Evolutionary conservation across 2,888 invertebrate genomes (phyloP), one percentile per base, ranked within the genome.

Genomic region (Platycheirus albimanus): DNA sequence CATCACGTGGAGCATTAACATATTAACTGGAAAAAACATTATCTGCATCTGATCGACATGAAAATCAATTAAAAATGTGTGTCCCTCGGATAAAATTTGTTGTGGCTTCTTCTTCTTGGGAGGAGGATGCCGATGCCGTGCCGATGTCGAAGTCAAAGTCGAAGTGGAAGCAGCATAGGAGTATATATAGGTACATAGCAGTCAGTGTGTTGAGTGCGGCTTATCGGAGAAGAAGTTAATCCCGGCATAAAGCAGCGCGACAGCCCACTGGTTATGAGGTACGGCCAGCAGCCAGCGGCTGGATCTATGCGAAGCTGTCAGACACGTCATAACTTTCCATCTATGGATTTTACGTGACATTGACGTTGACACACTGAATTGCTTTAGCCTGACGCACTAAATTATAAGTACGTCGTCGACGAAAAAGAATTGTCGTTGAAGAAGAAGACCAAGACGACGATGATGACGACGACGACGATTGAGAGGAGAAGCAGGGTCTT

Each of bases 291-390:
- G n/a, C n/a, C n/a, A 69, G 71, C 49, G 72, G 67, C 52, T 72
- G 83, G 63, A 8, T 69, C 66, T 63, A 69, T 77, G 71, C 63
- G 72, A 69, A 72, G 17, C 72, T 78, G 77, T 78, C 78, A 77
- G 52, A 54, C 83, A 69, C 67, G 83, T 83, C 83, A 83, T 83
- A 83, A 83, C 83, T 83, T 83, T 77, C 81, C 77, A 72, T 83
- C 77, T 56, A 77, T 83, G 72, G 72, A 52, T 69, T 77, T 77
- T 71, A 83, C 77, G 81, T 83, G 81, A 83, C 81, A 83, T 77
- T 77, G 77, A 83, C 77, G 71, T 72, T 77, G 81, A 71, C 81
- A 63, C 54, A 83, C 67, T 49, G 61, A 83, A 83, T 72, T 71
- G 63, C 51, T 72, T 72, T 63, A 38, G 63, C 51, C 15, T 58